Conservation (phyloP, 2,888 invertebrate species). For the Steromphala cineraria region DNA sequence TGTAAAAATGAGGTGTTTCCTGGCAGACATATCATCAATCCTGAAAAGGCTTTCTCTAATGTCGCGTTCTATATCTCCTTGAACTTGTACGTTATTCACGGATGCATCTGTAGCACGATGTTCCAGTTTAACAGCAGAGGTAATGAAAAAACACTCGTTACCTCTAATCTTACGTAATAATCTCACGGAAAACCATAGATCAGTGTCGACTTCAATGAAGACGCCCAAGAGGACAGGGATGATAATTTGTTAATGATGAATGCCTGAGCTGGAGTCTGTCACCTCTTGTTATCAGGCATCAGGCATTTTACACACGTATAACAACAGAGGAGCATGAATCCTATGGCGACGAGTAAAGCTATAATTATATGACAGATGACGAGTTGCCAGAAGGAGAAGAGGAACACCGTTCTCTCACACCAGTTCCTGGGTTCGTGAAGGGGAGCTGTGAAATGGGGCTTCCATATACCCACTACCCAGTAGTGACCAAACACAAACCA, state of each 20-base stretch:
- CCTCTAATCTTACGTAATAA: background rate
- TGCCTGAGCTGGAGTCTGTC: slow-evolving; percentile 9
- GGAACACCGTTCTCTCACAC: slow-evolving; percentile 86
- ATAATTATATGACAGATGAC: slow-evolving; percentile 83
- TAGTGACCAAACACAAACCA: slow-evolving; percentile 89
- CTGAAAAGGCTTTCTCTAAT: background rate
- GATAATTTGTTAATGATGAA: too few species aligned
- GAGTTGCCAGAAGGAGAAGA: slow-evolving; percentile 85
- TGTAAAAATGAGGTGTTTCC: too few species aligned
- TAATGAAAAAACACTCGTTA: background rate
- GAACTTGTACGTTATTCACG: too few species aligned
- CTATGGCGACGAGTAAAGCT: slow-evolving; percentile 46
- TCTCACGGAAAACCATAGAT: background rate
- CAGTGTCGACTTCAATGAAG: too few species aligned
- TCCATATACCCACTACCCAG: slow-evolving; percentile 86
- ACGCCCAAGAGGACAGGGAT: too few species aligned
- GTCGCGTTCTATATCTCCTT: background rate
- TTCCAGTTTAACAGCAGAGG: too few species aligned
- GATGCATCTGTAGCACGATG: too few species aligned
- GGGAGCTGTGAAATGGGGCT: slow-evolving; percentile 85
- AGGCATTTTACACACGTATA: slow-evolving; percentile 49
- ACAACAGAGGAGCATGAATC: slow-evolving; percentile 48
- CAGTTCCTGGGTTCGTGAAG: slow-evolving; percentile 86
- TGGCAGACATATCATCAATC: too few species aligned
- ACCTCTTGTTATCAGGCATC: slow-evolving; percentile 34